Evolutionary conservation across 2,888 invertebrate species (phyloP), one percentile per base, ranked within the genome.

Genomic region (Apamea monoglypha): DNA sequence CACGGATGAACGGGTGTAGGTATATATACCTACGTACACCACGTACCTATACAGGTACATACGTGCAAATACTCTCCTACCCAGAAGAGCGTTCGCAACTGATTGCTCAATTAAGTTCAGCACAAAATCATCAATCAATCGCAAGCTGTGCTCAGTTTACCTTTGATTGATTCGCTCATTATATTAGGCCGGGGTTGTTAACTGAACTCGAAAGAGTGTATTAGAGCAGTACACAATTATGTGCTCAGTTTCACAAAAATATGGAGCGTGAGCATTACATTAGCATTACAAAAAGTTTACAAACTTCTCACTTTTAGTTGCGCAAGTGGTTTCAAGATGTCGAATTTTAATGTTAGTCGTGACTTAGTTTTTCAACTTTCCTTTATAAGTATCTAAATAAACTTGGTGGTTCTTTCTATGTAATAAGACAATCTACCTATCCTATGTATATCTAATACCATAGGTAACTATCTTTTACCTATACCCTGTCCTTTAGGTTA

Each of bases 161-260:
- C 87, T 87, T 88, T 91, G 90, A 91, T 91, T 89, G 90, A 90
- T 91, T 80, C 73, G 74, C 87, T 91, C 89, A 90, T 90, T 89
- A 88, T 86, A 86, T 80, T 83, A 70, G 76, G 75, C 79, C 72
- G 83, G 81, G 85, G 78, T 87, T 89, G 86, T 86, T 90, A 83
- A 80, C 85, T 80, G 69, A 84, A 80, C 73, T 79, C 59, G 68
- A 32, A 76, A 32, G 75, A 75, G 75, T 78, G 64, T 81, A 79
- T 80, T 80, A 75, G 66, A 74, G 78, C 70, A 80, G 61, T 25
- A 74, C 53, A 75, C 81, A 74, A 80, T 81, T 74, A 80, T 77
- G 72, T 79, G 53, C 59, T n/a, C 36, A 36, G 64, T 80, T 83
- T 25, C 44, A 75, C 29, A 70, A 80, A 85, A 80, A 50, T 40